Base-by-base conservation (phyloP, 2,113 vertebrate genomes). In the Pitta sordida region DNA sequence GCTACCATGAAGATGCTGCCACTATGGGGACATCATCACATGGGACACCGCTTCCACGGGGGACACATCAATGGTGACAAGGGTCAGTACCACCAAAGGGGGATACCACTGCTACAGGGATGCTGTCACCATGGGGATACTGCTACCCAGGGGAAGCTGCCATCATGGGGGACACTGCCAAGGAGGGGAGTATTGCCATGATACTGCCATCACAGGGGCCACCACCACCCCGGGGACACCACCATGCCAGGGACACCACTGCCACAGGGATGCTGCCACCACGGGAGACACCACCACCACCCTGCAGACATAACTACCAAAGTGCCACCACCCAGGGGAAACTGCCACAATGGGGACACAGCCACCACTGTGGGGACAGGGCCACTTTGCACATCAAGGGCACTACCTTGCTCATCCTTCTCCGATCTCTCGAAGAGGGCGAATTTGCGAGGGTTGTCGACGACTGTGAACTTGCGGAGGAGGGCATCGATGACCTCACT, bases 381-480 rank as follows among this genome's bases (percentile, higher is more conserved):
- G 37, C 41, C 0, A 4, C 32, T 12, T 3, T 4, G 3, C 36
- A 24, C 27, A 9, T 39, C 26, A 41, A 20, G 16, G 27, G 5
- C 4, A 19, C 58, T 93, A 99, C 99, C 99, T 98, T 99, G 99
- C 51, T 98, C 98, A 22, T 99, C 98, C 80, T 98, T 98, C 85
- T 99, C 99, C 0, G 97, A 97, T 83, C 98, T 98, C 89, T 99
- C 99, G 20, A 99, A 99, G 90, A 99, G 98, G 15, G 99, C 98
- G 30, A 99, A 99, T 95, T 99, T 99, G 70, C 98, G 98, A 3
- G 99, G 99, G 58, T 99, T 99, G 96, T 99, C 99, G 12, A 99
- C 97, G 60, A 99, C 98, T 0, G 98, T 98, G 97, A 99, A 99
- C 95, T 99, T 99, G 82, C 98, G 98, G 63, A 99, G 98, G 91